These are phyloP conservation scores for Andricus curvator DNA, from an alignment of 2,888 invertebrate species.

Conservation along the genomic window DNA sequence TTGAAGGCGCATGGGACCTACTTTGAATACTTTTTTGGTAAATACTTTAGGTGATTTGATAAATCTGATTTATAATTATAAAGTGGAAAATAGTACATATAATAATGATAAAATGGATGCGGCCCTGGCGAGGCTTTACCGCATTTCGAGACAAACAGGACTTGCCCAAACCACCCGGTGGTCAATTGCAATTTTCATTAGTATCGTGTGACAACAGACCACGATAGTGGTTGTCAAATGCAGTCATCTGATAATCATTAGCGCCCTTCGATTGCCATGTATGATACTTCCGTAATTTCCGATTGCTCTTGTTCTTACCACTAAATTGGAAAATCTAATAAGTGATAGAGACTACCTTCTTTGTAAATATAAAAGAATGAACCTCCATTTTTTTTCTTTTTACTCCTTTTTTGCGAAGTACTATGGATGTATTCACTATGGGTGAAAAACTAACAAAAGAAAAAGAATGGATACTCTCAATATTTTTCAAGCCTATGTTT, in stretches of 20 bases:
- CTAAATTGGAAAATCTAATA: constrained; percentile 4
- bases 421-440: no score
- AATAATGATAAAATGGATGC: background rate
- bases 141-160: constrained; percentile 21
- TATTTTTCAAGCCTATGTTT: no score
- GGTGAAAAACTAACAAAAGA: no score
- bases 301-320: background rate
- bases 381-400: background rate
- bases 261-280: background rate
- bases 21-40: no score
- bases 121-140: background rate
- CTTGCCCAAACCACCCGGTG: constrained; percentile 28
- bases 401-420: no score
- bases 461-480: no score
- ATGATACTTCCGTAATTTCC: constrained; percentile 7
- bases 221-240: constrained; percentile 34
- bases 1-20: no score
- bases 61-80: no score
- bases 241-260: constrained; percentile 33
- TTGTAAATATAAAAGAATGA: background rate
- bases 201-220: constrained; percentile 36
- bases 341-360: background rate
- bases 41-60: no score
- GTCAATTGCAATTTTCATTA: constrained; percentile 40
- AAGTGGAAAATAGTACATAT: background rate